A percentile compares a stretch with the other conserved stretches of the same genome.
phyloP scores from a whole-genome alignment of 1,140 invertebrate genomes.

The Drosophila willistoni region DNA sequence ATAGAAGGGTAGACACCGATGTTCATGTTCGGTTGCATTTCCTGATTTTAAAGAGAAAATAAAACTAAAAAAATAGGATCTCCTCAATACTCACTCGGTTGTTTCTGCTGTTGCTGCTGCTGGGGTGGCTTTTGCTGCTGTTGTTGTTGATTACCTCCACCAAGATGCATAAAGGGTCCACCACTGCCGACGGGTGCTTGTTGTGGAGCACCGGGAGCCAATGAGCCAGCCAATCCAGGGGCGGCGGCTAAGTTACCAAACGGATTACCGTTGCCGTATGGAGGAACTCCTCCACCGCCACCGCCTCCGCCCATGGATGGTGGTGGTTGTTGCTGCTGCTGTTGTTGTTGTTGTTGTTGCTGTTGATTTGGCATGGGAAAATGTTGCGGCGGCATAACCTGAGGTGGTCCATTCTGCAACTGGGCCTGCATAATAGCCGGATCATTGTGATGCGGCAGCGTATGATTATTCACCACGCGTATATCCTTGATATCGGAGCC shows the following conservation, averaged over 20 bases:
- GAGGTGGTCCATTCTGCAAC: constrained; percentile 85
- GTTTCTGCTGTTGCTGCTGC: constrained; percentile 86
- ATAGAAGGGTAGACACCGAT: not conserved
- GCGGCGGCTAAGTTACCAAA: constrained; percentile 75
- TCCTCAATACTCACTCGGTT: constrained; percentile 89
- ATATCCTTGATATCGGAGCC: constrained; percentile 99
- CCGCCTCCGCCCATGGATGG: constrained; percentile 45
- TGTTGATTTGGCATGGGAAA: constrained; percentile 77
- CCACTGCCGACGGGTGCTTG: constrained; percentile 83
- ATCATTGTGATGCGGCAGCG: constrained; percentile 91
- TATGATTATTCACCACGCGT: constrained; percentile 92
- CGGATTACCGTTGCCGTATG: constrained; percentile 72
- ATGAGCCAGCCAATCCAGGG: constrained; percentile 78
- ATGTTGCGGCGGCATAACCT: constrained; percentile 78
- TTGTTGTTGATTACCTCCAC: constrained; percentile 83
- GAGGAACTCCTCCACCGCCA: constrained; percentile 41
- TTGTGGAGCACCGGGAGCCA: constrained; percentile 84
- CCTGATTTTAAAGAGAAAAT: not conserved
- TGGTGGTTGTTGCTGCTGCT: constrained; percentile 43
- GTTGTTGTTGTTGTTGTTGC: constrained; percentile 52
- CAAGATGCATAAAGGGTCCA: constrained; percentile 84
- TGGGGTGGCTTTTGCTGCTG: constrained; percentile 87
- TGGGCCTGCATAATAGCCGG: constrained; percentile 97
- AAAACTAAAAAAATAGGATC: too few species aligned
- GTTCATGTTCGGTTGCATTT: not conserved